A percentile compares a stretch with the other conserved stretches of the same genome.
phyloP scores from a whole-genome alignment of 2,797 vertebrate genomes.

The Tamandua tetradactyla region DNA sequence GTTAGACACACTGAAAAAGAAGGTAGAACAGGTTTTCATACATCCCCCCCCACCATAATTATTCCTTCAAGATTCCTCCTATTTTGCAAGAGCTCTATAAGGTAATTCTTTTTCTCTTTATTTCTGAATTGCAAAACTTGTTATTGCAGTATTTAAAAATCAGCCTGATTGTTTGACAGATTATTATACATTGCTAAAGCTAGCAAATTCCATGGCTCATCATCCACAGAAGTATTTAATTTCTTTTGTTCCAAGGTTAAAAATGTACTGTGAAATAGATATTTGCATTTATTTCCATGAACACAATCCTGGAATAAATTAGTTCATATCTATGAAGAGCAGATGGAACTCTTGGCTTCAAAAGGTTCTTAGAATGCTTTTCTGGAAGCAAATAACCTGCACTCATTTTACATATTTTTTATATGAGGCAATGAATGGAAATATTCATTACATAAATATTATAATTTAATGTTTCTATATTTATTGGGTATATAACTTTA shows the following conservation, averaged over 20 bases:
- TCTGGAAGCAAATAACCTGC: conserved; percentile 68
- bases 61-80: neutral
- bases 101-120: conserved; percentile 16
- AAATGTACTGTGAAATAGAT: conserved; percentile 69
- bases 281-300: conserved; percentile 82
- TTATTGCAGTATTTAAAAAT: conserved; percentile 64
- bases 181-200: conserved; percentile 66
- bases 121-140: conserved; percentile 76
- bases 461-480: conserved; percentile 8
- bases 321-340: conserved; percentile 65
- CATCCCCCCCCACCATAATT: neutral
- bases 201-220: conserved; percentile 70
- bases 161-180: conserved; percentile 68
- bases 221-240: conserved; percentile 67
- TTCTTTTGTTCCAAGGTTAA: conserved; percentile 80
- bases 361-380: conserved; percentile 72
- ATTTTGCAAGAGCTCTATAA: neutral
- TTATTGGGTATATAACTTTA: conserved; percentile 59
- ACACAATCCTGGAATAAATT: conserved; percentile 78
- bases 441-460: conserved; percentile 31
- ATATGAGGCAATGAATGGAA: neutral
- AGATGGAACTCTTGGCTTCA: conserved; percentile 69
- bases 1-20: conserved; percentile 18
- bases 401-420: conserved; percentile 72
- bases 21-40: neutral